Evolutionary conservation across 2,797 vertebrate genomes (phyloP).

Genomic region (Acrossocheilus fasciatus): DNA sequence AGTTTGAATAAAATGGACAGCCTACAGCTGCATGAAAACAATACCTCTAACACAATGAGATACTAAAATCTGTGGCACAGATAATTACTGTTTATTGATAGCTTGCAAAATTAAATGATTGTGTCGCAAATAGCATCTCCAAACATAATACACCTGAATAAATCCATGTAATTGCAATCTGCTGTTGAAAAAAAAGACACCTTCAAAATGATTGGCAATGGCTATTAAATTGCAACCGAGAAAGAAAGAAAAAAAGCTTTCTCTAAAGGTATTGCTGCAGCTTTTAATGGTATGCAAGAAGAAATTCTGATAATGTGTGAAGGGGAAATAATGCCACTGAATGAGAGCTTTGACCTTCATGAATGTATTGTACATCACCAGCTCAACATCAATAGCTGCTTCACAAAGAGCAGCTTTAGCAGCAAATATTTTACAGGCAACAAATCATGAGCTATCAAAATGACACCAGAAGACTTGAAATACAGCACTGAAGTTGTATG

Average conservation of each 20-base stretch:
- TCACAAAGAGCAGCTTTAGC: constrained; percentile 15
- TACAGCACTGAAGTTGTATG: background rate
- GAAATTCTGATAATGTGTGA: background rate
- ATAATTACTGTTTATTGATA: constrained; percentile 1
- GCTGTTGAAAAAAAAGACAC: background rate
- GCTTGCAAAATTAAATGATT: background rate
- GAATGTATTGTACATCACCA: constrained; percentile 25
- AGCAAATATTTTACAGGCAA: background rate
- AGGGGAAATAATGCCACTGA: background rate
- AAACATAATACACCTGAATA: constrained; percentile 13
- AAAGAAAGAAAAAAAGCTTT: background rate
- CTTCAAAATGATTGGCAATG: background rate
- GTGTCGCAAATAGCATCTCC: constrained; percentile 3
- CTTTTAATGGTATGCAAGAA: constrained; percentile 6
- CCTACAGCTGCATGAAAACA: constrained; percentile 27
- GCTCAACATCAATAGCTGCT: background rate
- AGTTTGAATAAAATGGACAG: constrained; percentile 50
- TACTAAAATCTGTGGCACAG: constrained; percentile 7
- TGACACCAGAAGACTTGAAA: background rate
- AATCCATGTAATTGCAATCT: constrained; percentile 38
- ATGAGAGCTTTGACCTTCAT: constrained; percentile 52
- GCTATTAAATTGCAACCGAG: constrained; percentile 4
- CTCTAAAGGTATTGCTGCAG: too few species aligned
- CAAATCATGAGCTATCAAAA: background rate
- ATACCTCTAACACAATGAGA: background rate